Conservation (phyloP, 2,888 invertebrate species). For the Lasioglossum calceatum region DNA sequence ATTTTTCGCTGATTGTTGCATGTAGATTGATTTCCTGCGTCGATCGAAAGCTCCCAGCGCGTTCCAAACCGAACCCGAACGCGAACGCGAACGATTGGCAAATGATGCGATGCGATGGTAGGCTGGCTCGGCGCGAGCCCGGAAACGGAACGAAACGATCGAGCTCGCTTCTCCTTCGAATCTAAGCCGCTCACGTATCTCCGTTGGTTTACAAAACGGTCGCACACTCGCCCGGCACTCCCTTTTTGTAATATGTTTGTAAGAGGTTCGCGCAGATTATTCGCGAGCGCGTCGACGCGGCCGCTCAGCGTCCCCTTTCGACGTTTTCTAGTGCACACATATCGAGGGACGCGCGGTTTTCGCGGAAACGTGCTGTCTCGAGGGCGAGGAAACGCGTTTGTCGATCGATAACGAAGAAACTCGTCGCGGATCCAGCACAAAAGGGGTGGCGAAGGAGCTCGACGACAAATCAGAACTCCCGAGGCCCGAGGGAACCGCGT, state of each 20-base stretch:
- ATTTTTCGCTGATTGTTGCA: not conserved
- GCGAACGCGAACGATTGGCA: too few relatives aligned
- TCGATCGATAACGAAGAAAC: constrained; percentile 42
- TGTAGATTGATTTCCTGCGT: not conserved
- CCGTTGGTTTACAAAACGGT: constrained; percentile 25
- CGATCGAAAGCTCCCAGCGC: too few relatives aligned
- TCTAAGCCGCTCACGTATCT: constrained; percentile 15
- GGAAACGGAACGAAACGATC: not conserved
- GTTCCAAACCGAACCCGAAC: too few relatives aligned
- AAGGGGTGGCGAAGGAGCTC: not conserved
- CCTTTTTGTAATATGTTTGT: constrained; percentile 48
- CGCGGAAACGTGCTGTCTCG: constrained; percentile 15
- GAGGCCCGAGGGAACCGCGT: constrained; percentile 23
- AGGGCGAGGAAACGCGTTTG: constrained; percentile 20
- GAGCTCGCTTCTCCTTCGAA: constrained; percentile 10
- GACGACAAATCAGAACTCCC: constrained; percentile 19
- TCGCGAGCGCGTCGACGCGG: constrained; percentile 1
- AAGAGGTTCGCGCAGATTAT: constrained; percentile 4
- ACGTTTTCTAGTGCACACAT: constrained; percentile 19
- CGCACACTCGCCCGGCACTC: constrained; percentile 38
- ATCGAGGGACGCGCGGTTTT: constrained; percentile 17
- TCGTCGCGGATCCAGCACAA: constrained; percentile 14
- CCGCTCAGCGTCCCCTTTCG: constrained; percentile 4
- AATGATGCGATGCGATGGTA: not conserved
- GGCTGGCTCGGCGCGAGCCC: not conserved